Evolutionary conservation across 2,113 vertebrate genomes (phyloP).

Genomic region (Sylvicapra grimmia): DNA sequence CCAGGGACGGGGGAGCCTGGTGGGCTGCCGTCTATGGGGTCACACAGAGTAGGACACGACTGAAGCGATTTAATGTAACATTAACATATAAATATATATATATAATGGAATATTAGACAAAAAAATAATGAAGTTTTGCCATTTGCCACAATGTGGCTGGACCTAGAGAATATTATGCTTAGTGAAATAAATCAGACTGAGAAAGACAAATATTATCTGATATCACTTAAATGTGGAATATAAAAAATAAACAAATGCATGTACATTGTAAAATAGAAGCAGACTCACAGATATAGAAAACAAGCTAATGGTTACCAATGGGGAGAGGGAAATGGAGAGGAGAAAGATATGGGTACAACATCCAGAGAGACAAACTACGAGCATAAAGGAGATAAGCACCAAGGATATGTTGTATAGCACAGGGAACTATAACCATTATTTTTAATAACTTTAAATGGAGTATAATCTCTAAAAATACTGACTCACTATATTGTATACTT

Average conservation of each 20-base stretch:
- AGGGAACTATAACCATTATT: not conserved
- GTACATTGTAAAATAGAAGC: not conserved
- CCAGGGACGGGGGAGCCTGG: too few relatives aligned
- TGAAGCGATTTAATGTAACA: too few relatives aligned
- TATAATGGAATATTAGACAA: not conserved
- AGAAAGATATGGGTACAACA: fast-evolving
- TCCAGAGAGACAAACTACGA: not conserved
- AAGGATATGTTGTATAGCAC: not conserved
- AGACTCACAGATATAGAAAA: not conserved
- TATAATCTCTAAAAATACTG: not conserved
- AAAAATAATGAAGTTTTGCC: not conserved
- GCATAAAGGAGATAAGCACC: not conserved
- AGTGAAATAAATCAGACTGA: not conserved
- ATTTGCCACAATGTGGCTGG: not conserved
- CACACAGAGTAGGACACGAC: fast-evolving
- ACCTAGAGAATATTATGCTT: not conserved
- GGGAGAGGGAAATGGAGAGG: not conserved
- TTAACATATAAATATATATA: too few relatives aligned
- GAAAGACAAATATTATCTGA: not conserved
- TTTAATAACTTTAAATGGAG: not conserved
- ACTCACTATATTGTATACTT: not conserved
- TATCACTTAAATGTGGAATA: not conserved
- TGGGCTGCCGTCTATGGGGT: too few relatives aligned
- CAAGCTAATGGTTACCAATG: not conserved
- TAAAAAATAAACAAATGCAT: not conserved